Evolutionary conservation across 1,140 invertebrate species (phyloP), one percentile per base, ranked within the genome.

Genomic region (Cydia splendana): DNA sequence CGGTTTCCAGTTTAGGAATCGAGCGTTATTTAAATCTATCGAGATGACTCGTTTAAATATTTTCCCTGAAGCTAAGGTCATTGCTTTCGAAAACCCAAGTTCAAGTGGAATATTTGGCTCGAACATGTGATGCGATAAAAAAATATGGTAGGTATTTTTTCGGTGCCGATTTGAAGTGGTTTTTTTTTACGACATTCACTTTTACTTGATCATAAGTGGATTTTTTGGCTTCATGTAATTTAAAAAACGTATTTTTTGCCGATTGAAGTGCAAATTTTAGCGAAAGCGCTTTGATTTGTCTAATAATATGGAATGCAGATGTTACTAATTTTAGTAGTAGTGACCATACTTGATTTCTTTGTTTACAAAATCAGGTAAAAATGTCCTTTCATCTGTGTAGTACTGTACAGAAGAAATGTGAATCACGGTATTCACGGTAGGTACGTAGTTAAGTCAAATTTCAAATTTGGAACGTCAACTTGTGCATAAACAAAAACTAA

Each of bases 11-110:
- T 71, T 71, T 38, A 62, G 20, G 57, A 62, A 62, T 18, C 67
- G 67, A n/a, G 38, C 67, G 34, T 71, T 71, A 71, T 71, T 71
- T 71, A 71, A 71, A 71, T 71, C 28, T 38, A 71, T 38, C 67
- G 30, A 34, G 38, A 71, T 71, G 67, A 71, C 30, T 42, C 67
- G 30, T 71, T 71, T 42, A 38, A 71, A 71, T 71, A 71, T 71
- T 71, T 71, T 71, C 67, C 67, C 34, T 30, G 67, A 45, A 45
- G 30, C 67, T n/a, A 71, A 71, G 67, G 67, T 71, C 67, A 45
- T 38, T 71, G 67, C 67, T 71, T 71, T 71, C 67, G 34, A 71
- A 71, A 71, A 42, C 7, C 67, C 67, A 71, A 62, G 57, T 62
- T 62, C 57, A 62, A 62, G 67, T 71, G 34, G 34, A 71, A 71